These are phyloP conservation scores for Muscicapa comitata DNA, from an alignment of 2,797 vertebrate genomes.

Conservation along the genomic window DNA sequence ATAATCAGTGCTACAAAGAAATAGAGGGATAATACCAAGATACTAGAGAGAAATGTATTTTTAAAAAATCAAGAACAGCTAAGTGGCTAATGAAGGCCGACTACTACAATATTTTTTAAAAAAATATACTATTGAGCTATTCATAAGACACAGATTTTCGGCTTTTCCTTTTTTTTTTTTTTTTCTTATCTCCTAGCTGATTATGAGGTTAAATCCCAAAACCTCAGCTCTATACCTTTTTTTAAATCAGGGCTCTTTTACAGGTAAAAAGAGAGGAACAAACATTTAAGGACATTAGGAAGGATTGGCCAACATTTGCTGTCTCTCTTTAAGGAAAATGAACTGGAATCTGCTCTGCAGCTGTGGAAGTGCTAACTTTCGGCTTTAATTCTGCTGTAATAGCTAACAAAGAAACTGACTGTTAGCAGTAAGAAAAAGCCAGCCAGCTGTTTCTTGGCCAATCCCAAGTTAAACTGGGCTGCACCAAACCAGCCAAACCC, in stretches of 20 bases:
- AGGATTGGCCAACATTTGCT: not conserved
- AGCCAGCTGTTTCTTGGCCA: constrained; percentile 26
- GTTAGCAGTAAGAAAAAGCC: not conserved
- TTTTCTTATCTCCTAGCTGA: not conserved
- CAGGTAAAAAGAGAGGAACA: not conserved
- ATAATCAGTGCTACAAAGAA: not conserved
- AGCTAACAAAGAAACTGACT: constrained; percentile 28
- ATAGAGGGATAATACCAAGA: not conserved
- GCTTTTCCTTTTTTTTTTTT: not conserved
- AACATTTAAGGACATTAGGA: not conserved
- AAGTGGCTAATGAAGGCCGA: not conserved
- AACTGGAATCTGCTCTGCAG: constrained; percentile 12
- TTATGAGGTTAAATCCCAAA: not conserved
- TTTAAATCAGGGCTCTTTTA: not conserved
- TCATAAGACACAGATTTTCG: not conserved
- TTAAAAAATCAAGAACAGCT: not conserved
- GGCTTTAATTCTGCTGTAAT: constrained; percentile 25
- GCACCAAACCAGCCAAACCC: not conserved
- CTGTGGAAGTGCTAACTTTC: constrained; percentile 33
- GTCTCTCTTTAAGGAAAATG: not conserved
- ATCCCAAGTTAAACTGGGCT: not conserved
- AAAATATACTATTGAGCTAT: not conserved
- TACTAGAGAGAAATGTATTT: not conserved
- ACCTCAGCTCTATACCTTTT: not conserved
- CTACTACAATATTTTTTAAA: not conserved